phyloP scores from a whole-genome alignment of 2,113 vertebrate species.

The Oryzias curvinotus region DNA sequence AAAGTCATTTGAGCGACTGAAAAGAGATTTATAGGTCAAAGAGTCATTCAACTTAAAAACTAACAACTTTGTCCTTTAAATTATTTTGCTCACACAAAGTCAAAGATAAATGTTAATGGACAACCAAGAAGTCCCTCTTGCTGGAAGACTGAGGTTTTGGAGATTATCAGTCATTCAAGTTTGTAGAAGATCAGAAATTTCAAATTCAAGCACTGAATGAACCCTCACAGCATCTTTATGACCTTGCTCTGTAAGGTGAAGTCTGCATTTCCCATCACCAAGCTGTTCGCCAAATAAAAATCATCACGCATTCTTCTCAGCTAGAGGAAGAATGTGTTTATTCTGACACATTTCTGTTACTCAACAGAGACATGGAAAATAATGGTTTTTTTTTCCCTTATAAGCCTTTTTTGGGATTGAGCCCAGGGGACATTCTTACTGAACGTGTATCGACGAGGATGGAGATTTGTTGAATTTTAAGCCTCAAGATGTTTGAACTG shows the following conservation, averaged over 20 bases:
- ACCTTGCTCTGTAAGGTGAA: neutral
- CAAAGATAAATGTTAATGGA: neutral
- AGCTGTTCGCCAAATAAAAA: constrained; percentile 14
- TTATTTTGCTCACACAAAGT: neutral
- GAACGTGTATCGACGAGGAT: neutral
- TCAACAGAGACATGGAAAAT: constrained; percentile 2
- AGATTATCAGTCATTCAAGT: neutral
- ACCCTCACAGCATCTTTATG: neutral
- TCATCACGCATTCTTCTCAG: constrained; percentile 15
- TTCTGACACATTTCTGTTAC: constrained; percentile 24
- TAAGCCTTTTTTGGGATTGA: constrained; percentile 1
- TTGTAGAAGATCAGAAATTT: neutral
- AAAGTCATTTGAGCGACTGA: too few relatives aligned
- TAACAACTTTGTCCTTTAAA: neutral
- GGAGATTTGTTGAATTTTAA: neutral
- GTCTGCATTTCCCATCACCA: constrained; percentile 3
- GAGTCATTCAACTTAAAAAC: neutral
- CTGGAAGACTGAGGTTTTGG: neutral
- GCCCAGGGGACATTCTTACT: constrained; percentile 10
- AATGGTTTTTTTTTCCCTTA: constrained; percentile 5
- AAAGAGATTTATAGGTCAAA: neutral
- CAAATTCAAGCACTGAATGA: neutral
- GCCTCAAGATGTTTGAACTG: neutral
- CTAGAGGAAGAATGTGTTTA: constrained; percentile 24
- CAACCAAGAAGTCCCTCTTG: neutral